Percentiles rank a stretch among this genome's conserved stretches.
phyloP scores from a whole-genome alignment of 2,113 vertebrate genomes.

The Myotis yumanensis region DNA sequence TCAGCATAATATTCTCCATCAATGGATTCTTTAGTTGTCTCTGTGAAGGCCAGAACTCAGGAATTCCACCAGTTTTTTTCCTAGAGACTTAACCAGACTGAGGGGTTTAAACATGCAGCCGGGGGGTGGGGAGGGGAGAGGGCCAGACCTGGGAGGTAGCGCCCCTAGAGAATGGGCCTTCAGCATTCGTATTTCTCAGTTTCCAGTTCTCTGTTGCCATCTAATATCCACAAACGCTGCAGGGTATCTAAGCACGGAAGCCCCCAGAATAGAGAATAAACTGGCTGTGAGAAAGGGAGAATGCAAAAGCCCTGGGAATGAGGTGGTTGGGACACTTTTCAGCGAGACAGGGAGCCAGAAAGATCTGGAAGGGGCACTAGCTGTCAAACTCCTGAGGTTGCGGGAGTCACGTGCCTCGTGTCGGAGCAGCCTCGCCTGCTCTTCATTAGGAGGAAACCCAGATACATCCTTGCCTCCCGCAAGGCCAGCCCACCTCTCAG shows the following conservation, averaged over 20 bases:
- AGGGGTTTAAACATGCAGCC: neutral
- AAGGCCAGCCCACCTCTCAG: neutral
- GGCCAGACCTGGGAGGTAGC: neutral
- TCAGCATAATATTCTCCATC: neutral
- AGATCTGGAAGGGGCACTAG: neutral
- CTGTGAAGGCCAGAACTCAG: neutral
- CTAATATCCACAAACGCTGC: too few species aligned
- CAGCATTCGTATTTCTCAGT: rapidly evolving
- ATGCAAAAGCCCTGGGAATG: neutral
- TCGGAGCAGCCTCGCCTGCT: neutral
- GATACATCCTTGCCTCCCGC: neutral
- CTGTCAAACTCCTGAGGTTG: neutral
- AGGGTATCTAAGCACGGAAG: neutral
- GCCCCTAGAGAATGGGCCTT: neutral
- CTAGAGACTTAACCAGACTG: neutral
- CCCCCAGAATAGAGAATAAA: neutral
- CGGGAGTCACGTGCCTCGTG: neutral
- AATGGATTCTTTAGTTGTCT: neutral
- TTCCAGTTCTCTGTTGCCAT: neutral
- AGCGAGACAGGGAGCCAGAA: neutral
- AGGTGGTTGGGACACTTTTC: neutral
- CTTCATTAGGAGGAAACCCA: conserved; percentile 32
- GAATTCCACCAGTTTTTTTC: neutral
- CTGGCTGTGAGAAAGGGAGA: neutral
- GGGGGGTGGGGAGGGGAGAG: too few species aligned